Percentiles rank a stretch among this genome's conserved stretches.
These are phyloP conservation scores for Ochropleura plecta DNA, from an alignment of 2,888 invertebrate genomes.

Conservation along the genomic window DNA sequence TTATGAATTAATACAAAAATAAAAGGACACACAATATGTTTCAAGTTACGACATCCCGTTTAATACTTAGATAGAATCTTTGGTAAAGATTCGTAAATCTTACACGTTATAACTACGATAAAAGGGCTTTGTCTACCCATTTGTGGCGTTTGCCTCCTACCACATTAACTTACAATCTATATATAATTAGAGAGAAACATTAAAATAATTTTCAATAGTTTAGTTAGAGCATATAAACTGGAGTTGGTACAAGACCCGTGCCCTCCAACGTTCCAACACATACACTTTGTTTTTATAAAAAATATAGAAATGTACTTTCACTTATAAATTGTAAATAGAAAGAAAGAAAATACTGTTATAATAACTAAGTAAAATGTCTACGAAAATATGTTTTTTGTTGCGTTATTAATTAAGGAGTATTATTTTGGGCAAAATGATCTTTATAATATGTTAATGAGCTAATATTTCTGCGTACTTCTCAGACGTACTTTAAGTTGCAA, in stretches of 20 bases:
- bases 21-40: constrained; percentile 15
- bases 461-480: constrained; percentile 16
- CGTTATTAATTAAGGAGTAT: not conserved
- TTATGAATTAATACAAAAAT: constrained; percentile 24
- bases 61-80: constrained; percentile 58
- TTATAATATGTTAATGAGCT: not conserved
- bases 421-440: not conserved
- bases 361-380: constrained; percentile 30
- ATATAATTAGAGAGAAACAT: constrained; percentile 20
- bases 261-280: not conserved
- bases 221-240: constrained; percentile 43
- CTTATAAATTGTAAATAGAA: not conserved
- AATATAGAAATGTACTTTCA: constrained; percentile 23
- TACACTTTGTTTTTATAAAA: not conserved
- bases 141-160: constrained; percentile 17
- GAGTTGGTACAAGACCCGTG: constrained; percentile 26
- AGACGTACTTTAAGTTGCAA: constrained; percentile 17
- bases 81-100: constrained; percentile 49
- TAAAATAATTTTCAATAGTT: constrained; percentile 11
- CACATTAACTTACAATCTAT: constrained; percentile 33
- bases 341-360: not conserved
- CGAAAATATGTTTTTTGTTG: constrained; percentile 34
- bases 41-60: constrained; percentile 1
- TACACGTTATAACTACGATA: constrained; percentile 34
- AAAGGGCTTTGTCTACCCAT: constrained; percentile 3